Evolutionary conservation across 1,140 invertebrate species (phyloP).

Genomic region (Battus philenor): DNA sequence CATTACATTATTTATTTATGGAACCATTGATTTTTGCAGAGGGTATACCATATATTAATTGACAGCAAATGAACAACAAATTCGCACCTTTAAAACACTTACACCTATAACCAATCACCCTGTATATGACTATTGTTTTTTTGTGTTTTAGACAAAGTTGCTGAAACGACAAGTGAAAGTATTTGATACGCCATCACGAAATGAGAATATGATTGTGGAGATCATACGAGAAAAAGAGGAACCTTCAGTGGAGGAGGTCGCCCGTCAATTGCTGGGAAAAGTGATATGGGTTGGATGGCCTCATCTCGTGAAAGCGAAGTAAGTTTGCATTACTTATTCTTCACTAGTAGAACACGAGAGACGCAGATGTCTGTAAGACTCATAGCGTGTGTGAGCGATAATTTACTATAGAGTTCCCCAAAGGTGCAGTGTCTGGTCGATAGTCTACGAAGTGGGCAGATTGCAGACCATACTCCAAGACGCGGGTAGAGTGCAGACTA

Average conservation of each 20-base stretch:
- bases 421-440: too few species aligned
- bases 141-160: constrained; percentile 77
- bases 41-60: too few species aligned
- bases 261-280: constrained; percentile 82
- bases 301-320: constrained; percentile 86
- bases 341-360: background rate
- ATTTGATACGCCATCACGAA: constrained; percentile 88
- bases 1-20: too few species aligned
- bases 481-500: too few species aligned
- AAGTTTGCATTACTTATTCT: too few species aligned
- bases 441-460: too few species aligned
- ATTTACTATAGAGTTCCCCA: background rate
- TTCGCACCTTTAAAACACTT: too few species aligned
- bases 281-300: constrained; percentile 92
- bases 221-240: constrained; percentile 68
- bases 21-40: too few species aligned
- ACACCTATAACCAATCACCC: too few species aligned
- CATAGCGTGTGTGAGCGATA: background rate
- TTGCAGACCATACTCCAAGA: too few species aligned
- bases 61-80: too few species aligned
- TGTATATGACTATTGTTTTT: too few species aligned
- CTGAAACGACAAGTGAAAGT: constrained; percentile 87
- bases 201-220: constrained; percentile 89
- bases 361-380: background rate
- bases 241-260: constrained; percentile 65